Base-by-base conservation (phyloP, 2,888 invertebrate species). In the Hecatera dysodea region DNA sequence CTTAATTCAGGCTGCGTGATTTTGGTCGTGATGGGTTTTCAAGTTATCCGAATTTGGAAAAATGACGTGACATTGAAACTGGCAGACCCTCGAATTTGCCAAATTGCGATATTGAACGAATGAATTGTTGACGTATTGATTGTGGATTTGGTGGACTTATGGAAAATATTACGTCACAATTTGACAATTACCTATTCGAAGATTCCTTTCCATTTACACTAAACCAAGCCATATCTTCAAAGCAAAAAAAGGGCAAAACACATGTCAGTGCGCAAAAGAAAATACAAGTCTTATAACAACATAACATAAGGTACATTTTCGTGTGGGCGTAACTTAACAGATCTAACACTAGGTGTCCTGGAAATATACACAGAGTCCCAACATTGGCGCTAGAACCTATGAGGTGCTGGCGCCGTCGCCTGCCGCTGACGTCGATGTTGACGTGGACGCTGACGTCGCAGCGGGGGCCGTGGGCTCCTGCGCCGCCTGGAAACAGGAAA, bases 401-500 rank as follows among this genome's bases (percentile, higher is more conserved):
- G 83, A 87, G 72, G 82, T 88, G 85, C 87, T 89, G 78, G 82
- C 88, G 84, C 86, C 89, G 76, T 81, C 86, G 81, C 89, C 90
- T 73, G 89, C 87, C 81, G 87, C 87, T 78, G 93, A 92, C 15
- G 92, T 88, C 69, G 92, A 90, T 53, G 94, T 90, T 52, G 92
- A 89, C 65, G 92, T 90, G 52, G 92, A 90, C 48, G 93, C 90
- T 15, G 56, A 89, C 66, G 92, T 89, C 59, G 92, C 89, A 46
- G 93, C 90, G 68, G 92, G 89, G 66, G 92, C 93, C 87, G 92
- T 88, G 90, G 92, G 90, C 80, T 91, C 89, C 75, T 87, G 93
- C 94, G 93, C 94, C 94, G 89, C 87, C 95, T 95, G 95, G n/a
- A 94, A 94, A 8, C 71, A 42, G 48, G 80, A 69, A 81, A 71